These are phyloP conservation scores for Otocyon megalotis DNA, from an alignment of 2,113 vertebrate genomes.

Conservation along the genomic window DNA sequence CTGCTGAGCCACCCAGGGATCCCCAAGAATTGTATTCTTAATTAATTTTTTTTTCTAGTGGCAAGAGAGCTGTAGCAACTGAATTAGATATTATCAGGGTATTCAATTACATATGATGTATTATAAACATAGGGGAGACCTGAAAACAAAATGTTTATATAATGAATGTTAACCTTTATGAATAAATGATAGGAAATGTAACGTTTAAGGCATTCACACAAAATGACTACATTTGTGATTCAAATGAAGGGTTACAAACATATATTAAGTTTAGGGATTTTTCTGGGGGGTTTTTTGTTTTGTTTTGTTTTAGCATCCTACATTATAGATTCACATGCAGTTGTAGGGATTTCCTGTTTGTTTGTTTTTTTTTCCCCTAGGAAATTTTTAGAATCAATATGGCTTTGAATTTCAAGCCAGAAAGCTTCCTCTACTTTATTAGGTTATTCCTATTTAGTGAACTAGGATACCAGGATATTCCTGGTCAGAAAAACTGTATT, in stretches of 20 bases:
- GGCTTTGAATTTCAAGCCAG: constrained; percentile 39
- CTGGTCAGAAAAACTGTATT: constrained; percentile 28
- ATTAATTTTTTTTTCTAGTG: not conserved
- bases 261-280: constrained; percentile 28
- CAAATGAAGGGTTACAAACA: constrained; percentile 14
- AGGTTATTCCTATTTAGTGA: constrained; percentile 19
- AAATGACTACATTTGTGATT: constrained; percentile 22
- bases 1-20: not conserved
- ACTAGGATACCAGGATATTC: constrained; percentile 35
- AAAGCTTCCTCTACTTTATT: constrained; percentile 6
- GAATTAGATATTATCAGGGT: not conserved
- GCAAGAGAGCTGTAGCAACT: not conserved
- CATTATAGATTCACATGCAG: not conserved
- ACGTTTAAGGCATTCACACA: not conserved
- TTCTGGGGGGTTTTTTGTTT: not conserved
- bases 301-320: not conserved
- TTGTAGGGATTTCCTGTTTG: not conserved
- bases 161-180: constrained; percentile 15
- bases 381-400: constrained; percentile 55
- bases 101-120: constrained; percentile 20
- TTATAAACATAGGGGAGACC: constrained; percentile 3
- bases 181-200: constrained; percentile 35
- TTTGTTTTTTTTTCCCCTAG: not conserved
- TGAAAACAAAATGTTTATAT: constrained; percentile 21
- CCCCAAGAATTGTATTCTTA: constrained; percentile 9